Evolutionary conservation across 2,888 invertebrate genomes (phyloP).

Genomic region (Acleris emargana): DNA sequence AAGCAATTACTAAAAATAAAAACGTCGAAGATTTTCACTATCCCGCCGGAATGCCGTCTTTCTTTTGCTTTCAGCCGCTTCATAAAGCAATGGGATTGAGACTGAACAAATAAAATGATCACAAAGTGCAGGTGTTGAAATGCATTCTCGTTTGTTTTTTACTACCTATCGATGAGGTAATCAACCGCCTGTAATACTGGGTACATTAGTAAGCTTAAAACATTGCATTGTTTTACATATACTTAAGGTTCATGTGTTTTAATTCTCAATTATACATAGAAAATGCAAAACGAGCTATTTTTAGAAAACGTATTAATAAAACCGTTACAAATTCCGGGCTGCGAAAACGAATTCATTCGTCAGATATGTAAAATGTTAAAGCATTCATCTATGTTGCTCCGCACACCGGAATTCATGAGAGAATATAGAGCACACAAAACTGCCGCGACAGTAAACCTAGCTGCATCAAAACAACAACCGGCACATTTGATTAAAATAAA

Average conservation of each 20-base stretch:
- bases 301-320: conserved; percentile 51
- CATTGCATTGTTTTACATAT: no score
- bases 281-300: background rate
- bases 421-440: conserved; percentile 69
- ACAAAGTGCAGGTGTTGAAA: conserved; percentile 41
- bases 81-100: conserved; percentile 49
- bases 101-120: conserved; percentile 49
- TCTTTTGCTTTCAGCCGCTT: conserved; percentile 51
- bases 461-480: conserved; percentile 73
- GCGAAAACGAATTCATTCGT: conserved; percentile 74
- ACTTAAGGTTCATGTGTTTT: background rate
- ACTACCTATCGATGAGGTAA: background rate
- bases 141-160: conserved; percentile 33
- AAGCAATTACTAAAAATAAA: conserved; percentile 74
- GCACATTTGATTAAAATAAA: conserved; percentile 79
- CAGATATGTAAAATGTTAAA: conserved; percentile 81
- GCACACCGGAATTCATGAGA: conserved; percentile 75
- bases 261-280: background rate
- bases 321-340: conserved; percentile 67
- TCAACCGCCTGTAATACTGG: background rate
- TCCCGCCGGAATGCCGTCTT: conserved; percentile 50
- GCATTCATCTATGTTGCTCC: conserved; percentile 76
- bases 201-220: no score
- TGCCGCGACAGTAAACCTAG: conserved; percentile 69
- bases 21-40: conserved; percentile 71